These are phyloP conservation scores for Mycalesis mineus DNA, from an alignment of 2,888 invertebrate genomes.

Conservation along the genomic window DNA sequence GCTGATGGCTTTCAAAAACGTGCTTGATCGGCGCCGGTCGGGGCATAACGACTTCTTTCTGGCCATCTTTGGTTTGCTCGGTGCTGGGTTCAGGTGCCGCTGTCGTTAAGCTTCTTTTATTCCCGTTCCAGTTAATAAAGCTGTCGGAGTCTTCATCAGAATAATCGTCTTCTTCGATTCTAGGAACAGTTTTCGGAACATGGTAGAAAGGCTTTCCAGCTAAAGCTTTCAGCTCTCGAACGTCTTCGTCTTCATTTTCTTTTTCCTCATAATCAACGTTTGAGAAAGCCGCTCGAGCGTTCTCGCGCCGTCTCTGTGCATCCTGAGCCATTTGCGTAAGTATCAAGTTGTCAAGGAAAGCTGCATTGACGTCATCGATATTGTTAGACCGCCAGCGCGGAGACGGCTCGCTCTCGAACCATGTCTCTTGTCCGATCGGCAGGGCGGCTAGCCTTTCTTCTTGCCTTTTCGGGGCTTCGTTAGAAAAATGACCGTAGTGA, in stretches of 20 bases:
- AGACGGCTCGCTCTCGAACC: conserved; percentile 78
- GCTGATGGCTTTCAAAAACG: conserved; percentile 52
- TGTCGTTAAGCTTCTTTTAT: conserved; percentile 67
- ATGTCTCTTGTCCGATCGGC: conserved; percentile 82
- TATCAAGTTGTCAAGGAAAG: conserved; percentile 82
- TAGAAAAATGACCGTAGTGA: conserved; percentile 72
- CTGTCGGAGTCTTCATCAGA: conserved; percentile 61
- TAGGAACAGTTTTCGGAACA: conserved; percentile 66
- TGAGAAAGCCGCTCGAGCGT: conserved; percentile 65
- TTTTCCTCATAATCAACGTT: conserved; percentile 62
- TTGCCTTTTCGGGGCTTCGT: conserved; percentile 80
- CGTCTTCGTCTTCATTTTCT: conserved; percentile 80
- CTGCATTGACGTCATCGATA: conserved; percentile 78
- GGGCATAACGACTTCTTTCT: conserved; percentile 81
- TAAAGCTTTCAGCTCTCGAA: conserved; percentile 80
- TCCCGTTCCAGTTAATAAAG: conserved; percentile 73
- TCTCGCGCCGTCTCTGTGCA: conserved; percentile 70
- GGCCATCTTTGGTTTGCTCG: conserved; percentile 56
- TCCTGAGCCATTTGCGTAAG: conserved; percentile 82
- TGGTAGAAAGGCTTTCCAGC: conserved; percentile 75
- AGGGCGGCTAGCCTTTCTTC: conserved; percentile 80
- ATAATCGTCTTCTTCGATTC: conserved; percentile 61
- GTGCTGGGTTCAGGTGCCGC: conserved; percentile 50
- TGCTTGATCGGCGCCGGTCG: conserved; percentile 73
- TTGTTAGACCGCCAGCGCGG: conserved; percentile 65